Percentiles rank a stretch among this genome's conserved stretches.
Evolutionary conservation across 2,797 vertebrate species (phyloP).

Genomic region (Hippocampus kuda): DNA sequence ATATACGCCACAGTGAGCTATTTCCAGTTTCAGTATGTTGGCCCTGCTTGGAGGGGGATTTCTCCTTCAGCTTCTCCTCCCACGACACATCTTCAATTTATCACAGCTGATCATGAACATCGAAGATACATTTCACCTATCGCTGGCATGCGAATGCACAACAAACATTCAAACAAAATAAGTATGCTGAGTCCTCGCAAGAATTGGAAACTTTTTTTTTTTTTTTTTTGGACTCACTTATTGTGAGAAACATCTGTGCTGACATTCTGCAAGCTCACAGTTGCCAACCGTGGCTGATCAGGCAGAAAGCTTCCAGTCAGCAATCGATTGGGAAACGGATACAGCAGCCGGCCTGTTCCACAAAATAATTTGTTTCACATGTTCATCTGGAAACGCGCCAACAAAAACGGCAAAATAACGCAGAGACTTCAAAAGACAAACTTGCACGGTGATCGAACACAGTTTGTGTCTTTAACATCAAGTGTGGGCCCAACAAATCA

Average conservation of each 20-base stretch:
- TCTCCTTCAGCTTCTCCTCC: constrained; percentile 11
- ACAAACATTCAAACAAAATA: neutral
- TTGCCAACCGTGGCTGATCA: neutral
- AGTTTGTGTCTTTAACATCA: neutral
- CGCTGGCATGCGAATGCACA: neutral
- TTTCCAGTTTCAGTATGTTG: constrained; percentile 18
- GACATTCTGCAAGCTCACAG: neutral
- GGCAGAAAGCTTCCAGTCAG: constrained; percentile 7
- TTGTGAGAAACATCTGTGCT: neutral
- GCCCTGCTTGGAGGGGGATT: constrained; percentile 21
- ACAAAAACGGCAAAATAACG: neutral
- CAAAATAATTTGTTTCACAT: neutral
- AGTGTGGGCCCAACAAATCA: neutral
- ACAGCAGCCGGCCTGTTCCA: constrained; percentile 5
- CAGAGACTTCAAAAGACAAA: neutral
- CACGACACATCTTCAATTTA: constrained; percentile 7
- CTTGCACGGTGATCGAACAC: neutral
- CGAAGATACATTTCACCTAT: neutral
- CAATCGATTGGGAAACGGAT: constrained; percentile 5
- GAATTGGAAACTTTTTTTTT: neutral
- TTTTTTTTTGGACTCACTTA: neutral
- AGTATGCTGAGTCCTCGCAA: neutral
- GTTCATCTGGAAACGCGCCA: neutral
- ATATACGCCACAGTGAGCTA: constrained; percentile 21
- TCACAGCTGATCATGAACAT: constrained; percentile 7